These are phyloP conservation scores for Hanleya hanleyi DNA, from an alignment of 2,888 invertebrate genomes.

Conservation along the genomic window DNA sequence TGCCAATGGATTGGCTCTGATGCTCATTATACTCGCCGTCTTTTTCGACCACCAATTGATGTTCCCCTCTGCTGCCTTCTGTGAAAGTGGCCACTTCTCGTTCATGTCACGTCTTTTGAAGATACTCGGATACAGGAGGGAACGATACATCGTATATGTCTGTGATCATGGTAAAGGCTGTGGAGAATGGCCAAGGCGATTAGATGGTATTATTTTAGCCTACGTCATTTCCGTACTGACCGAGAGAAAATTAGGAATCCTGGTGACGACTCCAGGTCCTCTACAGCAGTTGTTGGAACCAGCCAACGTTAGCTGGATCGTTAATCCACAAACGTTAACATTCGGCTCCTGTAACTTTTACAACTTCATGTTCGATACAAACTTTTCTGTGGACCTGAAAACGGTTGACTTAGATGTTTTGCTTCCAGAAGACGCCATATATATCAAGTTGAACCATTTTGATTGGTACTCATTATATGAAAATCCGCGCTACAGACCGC, in stretches of 20 bases:
- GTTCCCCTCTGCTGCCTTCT: too few species aligned
- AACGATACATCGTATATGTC: background rate
- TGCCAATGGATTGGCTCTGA: too few species aligned
- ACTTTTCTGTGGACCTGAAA: background rate
- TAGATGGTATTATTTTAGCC: background rate
- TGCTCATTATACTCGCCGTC: too few species aligned
- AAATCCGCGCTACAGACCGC: background rate
- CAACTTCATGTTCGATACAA: background rate
- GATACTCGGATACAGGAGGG: background rate
- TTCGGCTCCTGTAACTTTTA: background rate
- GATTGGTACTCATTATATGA: background rate
- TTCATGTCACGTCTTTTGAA: too few species aligned
- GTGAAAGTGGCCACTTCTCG: too few species aligned
- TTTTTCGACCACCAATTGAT: too few species aligned
- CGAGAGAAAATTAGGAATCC: background rate
- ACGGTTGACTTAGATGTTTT: background rate
- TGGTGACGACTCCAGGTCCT: background rate
- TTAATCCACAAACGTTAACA: background rate
- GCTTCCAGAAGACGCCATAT: background rate
- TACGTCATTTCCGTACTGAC: background rate
- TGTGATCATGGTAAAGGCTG: background rate
- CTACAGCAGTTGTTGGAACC: background rate
- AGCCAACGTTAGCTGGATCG: background rate
- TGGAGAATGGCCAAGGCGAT: background rate
- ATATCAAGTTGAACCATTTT: background rate